Percentiles rank a stretch among this genome's conserved stretches.
Evolutionary conservation across 2,888 invertebrate species (phyloP).

Genomic region (Diplolepis rosae): DNA sequence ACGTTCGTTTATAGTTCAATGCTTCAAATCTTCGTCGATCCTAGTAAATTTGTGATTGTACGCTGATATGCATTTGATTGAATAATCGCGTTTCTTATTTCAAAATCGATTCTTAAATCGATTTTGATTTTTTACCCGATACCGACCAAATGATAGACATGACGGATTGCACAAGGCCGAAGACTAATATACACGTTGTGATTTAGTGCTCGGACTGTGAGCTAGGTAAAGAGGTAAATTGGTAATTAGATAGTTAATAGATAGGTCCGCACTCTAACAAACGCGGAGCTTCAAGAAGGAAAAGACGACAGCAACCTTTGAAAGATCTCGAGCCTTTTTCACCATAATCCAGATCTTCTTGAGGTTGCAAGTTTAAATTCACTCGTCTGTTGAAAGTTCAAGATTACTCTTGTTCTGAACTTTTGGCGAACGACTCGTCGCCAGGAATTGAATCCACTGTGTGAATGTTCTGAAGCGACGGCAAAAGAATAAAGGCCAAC

Average conservation of each 20-base stretch:
- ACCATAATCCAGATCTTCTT: not conserved
- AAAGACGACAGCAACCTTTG: slow-evolving; percentile 31
- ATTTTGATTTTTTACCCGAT: not conserved
- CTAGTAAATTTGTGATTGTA: slow-evolving; percentile 50
- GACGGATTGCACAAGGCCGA: slow-evolving; percentile 23
- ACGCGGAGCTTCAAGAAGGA: slow-evolving; percentile 47
- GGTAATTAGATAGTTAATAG: slow-evolving; percentile 37
- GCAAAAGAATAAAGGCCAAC: not conserved
- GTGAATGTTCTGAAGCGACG: not conserved
- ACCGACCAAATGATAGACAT: slow-evolving; percentile 24
- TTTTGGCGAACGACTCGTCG: slow-evolving; percentile 14
- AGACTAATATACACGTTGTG: slow-evolving; percentile 44
- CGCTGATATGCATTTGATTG: slow-evolving; percentile 30
- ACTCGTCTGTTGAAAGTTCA: not conserved
- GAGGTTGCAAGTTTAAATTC: slow-evolving; percentile 4
- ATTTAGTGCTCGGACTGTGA: slow-evolving; percentile 38
- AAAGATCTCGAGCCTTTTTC: slow-evolving; percentile 12
- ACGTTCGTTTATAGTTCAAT: slow-evolving; percentile 12
- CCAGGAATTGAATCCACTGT: slow-evolving; percentile 18
- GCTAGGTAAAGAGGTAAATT: slow-evolving; percentile 38
- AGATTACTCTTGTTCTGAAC: slow-evolving; percentile 2
- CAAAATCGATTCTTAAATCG: slow-evolving; percentile 8
- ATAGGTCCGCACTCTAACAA: slow-evolving; percentile 45
- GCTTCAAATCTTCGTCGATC: slow-evolving; percentile 58
- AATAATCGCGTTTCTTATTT: slow-evolving; percentile 35